Evolutionary conservation across 1,140 invertebrate species (phyloP).

Genomic region (Zaprionus camerounensis): DNA sequence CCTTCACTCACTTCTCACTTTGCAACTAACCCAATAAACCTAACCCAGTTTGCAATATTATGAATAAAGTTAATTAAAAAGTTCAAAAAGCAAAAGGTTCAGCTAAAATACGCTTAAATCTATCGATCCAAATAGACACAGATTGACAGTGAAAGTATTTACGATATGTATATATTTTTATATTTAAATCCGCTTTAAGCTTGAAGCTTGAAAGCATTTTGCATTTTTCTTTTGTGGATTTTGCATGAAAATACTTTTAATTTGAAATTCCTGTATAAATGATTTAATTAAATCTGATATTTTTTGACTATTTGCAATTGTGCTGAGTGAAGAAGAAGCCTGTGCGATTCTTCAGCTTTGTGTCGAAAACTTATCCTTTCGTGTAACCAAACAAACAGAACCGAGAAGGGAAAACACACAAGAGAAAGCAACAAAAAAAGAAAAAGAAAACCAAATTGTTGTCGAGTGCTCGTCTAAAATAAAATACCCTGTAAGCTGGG

Average conservation of each 20-base stretch:
- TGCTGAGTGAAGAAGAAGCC: not conserved
- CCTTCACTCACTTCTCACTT: not conserved
- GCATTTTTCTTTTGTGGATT: not conserved
- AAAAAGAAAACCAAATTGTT: not conserved
- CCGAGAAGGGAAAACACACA: conserved; percentile 3
- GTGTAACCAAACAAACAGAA: conserved; percentile 17
- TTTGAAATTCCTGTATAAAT: not conserved
- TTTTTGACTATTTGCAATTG: conserved; percentile 23
- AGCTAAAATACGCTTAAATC: not conserved
- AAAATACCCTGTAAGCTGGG: conserved; percentile 4
- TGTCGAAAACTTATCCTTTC: conserved; percentile 20
- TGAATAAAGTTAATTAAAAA: conserved; percentile 10
- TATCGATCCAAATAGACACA: not conserved
- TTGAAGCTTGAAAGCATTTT: not conserved
- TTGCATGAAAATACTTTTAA: not conserved
- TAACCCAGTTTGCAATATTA: not conserved
- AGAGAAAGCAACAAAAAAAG: conserved; percentile 7
- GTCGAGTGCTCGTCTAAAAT: not conserved
- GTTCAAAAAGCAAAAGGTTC: not conserved
- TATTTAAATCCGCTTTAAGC: not conserved
- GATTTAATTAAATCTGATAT: conserved; percentile 25
- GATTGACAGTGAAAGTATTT: not conserved
- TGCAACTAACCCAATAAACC: not conserved
- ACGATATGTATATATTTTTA: not conserved
- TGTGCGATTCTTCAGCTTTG: conserved; percentile 8